Conservation (phyloP, 1,140 invertebrate genomes). For the Drosophila littoralis region DNA sequence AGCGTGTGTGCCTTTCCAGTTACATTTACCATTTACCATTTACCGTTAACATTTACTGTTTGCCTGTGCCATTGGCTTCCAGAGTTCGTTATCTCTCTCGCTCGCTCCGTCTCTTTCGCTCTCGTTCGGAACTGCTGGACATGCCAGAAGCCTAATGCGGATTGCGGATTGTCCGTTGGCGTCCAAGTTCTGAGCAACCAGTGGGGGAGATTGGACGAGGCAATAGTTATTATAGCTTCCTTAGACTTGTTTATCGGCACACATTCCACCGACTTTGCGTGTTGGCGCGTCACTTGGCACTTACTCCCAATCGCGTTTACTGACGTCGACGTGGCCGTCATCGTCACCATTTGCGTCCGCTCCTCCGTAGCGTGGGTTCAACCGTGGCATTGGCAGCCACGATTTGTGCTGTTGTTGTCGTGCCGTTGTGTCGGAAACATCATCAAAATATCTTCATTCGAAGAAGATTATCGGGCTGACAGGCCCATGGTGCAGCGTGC, state of each 20-base stretch:
- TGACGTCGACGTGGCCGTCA: neutral
- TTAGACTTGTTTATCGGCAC: neutral
- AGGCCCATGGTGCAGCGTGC: slow-evolving; percentile 84
- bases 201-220: slow-evolving; percentile 14
- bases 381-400: slow-evolving; percentile 40
- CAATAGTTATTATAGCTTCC: slow-evolving; percentile 24
- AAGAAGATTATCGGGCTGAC: slow-evolving; percentile 84
- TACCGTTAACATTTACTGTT: slow-evolving; percentile 48
- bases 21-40: slow-evolving; percentile 56
- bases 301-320: neutral
- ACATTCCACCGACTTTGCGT: slow-evolving; percentile 13
- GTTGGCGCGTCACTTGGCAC: slow-evolving; percentile 13
- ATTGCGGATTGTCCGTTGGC: slow-evolving; percentile 31
- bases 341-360: slow-evolving; percentile 24
- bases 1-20: slow-evolving; percentile 52
- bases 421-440: slow-evolving; percentile 63
- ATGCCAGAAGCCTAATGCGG: slow-evolving; percentile 34
- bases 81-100: slow-evolving; percentile 47
- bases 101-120: neutral
- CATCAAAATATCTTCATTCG: slow-evolving; percentile 84
- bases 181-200: slow-evolving; percentile 18
- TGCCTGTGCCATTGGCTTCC: slow-evolving; percentile 47
- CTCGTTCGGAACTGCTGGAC: slow-evolving; percentile 9
- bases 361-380: slow-evolving; percentile 22
- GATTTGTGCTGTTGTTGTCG: slow-evolving; percentile 47